Conservation (phyloP, 1,140 invertebrate genomes). For the Hylaeus volcanicus region DNA sequence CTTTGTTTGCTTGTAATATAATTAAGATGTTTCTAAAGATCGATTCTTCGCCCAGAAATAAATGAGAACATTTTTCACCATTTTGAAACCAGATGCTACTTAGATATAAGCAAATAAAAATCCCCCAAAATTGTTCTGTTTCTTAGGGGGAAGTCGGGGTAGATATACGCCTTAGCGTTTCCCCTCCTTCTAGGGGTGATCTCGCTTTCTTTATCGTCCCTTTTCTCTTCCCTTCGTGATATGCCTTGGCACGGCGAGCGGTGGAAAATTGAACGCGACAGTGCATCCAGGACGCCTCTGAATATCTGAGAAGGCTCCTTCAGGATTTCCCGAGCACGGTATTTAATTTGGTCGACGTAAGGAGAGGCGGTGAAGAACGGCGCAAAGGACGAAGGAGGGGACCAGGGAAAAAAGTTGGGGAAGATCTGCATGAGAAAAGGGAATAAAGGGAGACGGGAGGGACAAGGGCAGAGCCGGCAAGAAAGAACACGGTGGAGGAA, state of each 20-base stretch:
- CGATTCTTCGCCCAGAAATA: too few species aligned
- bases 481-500: constrained; percentile 6
- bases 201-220: not conserved
- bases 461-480: constrained; percentile 16
- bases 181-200: not conserved
- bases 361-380: constrained; percentile 48
- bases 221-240: constrained; percentile 16
- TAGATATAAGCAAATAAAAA: too few species aligned
- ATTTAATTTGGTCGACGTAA: constrained; percentile 72
- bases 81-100: too few species aligned
- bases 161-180: not conserved
- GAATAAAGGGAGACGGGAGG: constrained; percentile 5
- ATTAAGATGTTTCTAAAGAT: too few species aligned
- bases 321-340: constrained; percentile 60
- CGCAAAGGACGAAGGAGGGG: constrained; percentile 34
- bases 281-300: constrained; percentile 57
- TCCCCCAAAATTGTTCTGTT: too few species aligned
- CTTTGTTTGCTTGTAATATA: too few species aligned
- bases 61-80: too few species aligned
- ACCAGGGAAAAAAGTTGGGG: constrained; percentile 15
- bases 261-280: constrained; percentile 62
- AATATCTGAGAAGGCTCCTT: constrained; percentile 56
- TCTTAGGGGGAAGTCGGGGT: too few species aligned
- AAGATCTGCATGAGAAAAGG: constrained; percentile 20
- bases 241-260: constrained; percentile 15